Evolutionary conservation across 2,888 invertebrate genomes (phyloP).

Genomic region (Graphium colonna): DNA sequence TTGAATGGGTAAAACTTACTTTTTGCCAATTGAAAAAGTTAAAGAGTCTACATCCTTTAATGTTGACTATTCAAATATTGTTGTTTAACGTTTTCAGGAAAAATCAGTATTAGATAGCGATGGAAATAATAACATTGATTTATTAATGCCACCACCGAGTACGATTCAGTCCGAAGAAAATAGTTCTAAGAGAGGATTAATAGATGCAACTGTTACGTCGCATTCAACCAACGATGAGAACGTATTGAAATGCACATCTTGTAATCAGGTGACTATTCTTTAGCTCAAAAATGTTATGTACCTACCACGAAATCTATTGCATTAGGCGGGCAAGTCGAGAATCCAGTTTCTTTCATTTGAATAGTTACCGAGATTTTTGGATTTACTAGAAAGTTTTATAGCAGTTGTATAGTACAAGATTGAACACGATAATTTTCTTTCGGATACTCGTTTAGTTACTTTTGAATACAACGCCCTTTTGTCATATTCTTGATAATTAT

Average conservation of each 20-base stretch:
- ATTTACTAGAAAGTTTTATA: not conserved
- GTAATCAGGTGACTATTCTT: constrained; percentile 45
- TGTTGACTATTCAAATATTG: not conserved
- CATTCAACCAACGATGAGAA: constrained; percentile 24
- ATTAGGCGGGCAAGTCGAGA: constrained; percentile 1
- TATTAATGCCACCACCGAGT: not conserved
- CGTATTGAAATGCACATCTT: constrained; percentile 46
- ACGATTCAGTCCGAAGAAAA: constrained; percentile 16
- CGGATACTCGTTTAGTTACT: not conserved
- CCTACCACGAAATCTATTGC: not conserved
- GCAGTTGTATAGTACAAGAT: not conserved
- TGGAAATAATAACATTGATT: constrained; percentile 15
- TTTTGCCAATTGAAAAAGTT: no score
- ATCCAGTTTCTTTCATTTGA: not conserved
- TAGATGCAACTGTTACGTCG: constrained; percentile 15
- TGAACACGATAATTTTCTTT: not conserved
- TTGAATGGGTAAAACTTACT: no score
- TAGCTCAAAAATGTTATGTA: constrained; percentile 8
- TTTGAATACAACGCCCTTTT: not conserved
- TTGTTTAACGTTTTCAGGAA: constrained; percentile 2
- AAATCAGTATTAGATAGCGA: not conserved
- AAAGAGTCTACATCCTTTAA: not conserved
- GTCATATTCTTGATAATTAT: constrained; percentile 1
- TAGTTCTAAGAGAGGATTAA: constrained; percentile 17
- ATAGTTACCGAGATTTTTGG: not conserved